Conservation (phyloP, 2,888 invertebrate species). For the Drosophila imparisetae region DNA sequence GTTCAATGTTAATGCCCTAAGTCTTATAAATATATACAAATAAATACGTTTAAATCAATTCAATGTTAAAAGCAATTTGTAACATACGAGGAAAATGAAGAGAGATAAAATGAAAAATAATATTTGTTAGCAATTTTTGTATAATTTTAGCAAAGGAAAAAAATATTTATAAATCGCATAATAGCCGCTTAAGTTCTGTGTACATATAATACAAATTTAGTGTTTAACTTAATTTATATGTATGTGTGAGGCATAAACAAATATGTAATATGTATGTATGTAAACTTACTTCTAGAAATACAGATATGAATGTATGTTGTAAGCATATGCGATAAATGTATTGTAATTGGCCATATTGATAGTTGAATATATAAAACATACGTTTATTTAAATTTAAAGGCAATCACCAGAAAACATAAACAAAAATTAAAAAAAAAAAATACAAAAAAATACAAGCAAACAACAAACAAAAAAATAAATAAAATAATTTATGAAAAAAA, state of each 20-base stretch:
- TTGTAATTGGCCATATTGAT: constrained; percentile 83
- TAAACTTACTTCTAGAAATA: constrained; percentile 47
- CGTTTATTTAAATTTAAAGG: constrained; percentile 79
- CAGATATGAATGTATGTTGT: constrained; percentile 45
- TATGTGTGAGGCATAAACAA: constrained; percentile 58
- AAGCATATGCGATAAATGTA: constrained; percentile 78
- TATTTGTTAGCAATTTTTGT: constrained; percentile 79
- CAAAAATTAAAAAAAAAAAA: constrained; percentile 48
- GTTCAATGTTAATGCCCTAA: constrained; percentile 72
- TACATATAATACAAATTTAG: constrained; percentile 71
- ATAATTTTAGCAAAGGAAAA: constrained; percentile 70
- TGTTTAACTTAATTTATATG: constrained; percentile 73
- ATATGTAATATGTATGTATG: constrained; percentile 33
- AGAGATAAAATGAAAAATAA: constrained; percentile 8
- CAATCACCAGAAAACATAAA: constrained; percentile 73
- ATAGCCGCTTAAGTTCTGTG: constrained; percentile 65
- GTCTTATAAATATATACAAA: constrained; percentile 58
- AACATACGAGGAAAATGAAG: constrained; percentile 41
- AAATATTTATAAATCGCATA: constrained; percentile 53
- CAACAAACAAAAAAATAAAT: constrained; percentile 69
- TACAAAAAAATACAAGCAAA: constrained; percentile 50
- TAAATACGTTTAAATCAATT: constrained; percentile 65
- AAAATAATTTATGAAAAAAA: constrained; percentile 76
- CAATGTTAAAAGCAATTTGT: constrained; percentile 77
- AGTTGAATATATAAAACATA: constrained; percentile 77